phyloP scores from a whole-genome alignment of 2,797 vertebrate species.

The Bovichtus diacanthus region DNA sequence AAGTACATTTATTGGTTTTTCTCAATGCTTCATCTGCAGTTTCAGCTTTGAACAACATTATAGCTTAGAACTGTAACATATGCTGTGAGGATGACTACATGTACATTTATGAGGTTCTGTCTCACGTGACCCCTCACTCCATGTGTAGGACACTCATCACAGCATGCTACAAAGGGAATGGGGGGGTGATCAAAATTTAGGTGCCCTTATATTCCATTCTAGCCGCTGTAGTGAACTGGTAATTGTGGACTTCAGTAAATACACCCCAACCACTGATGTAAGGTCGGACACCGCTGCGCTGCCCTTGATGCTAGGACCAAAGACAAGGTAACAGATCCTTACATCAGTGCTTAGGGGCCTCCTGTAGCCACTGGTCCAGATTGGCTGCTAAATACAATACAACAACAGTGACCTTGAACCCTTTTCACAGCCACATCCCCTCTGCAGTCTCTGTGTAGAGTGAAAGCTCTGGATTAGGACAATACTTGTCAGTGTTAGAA shows the following conservation, averaged over 20 bases:
- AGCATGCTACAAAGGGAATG: constrained; percentile 61
- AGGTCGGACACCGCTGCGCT: constrained; percentile 55
- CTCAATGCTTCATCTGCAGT: constrained; percentile 84
- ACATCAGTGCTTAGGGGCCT: constrained; percentile 55
- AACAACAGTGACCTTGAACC: constrained; percentile 63
- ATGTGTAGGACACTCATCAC: constrained; percentile 62
- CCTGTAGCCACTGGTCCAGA: constrained; percentile 62
- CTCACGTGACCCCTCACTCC: constrained; percentile 64
- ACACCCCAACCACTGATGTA: constrained; percentile 47
- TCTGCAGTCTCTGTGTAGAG: constrained; percentile 71
- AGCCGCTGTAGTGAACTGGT: constrained; percentile 51
- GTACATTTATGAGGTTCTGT: constrained; percentile 76
- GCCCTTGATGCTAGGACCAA: constrained; percentile 48
- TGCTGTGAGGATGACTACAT: constrained; percentile 77
- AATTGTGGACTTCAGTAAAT: constrained; percentile 34
- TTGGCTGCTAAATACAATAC: constrained; percentile 55
- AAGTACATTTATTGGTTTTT: constrained; percentile 86
- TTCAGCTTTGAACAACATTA: constrained; percentile 81
- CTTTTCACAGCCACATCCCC: constrained; percentile 63
- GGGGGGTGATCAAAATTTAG: constrained; percentile 51
- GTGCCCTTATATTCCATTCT: constrained; percentile 58
- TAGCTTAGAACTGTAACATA: constrained; percentile 79
- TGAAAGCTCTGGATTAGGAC: constrained; percentile 83
- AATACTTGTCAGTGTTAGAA: constrained; percentile 87
- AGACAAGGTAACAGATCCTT: constrained; percentile 46